These are phyloP conservation scores for Ataeniobius toweri DNA, from an alignment of 2,797 vertebrate species.

Conservation along the genomic window DNA sequence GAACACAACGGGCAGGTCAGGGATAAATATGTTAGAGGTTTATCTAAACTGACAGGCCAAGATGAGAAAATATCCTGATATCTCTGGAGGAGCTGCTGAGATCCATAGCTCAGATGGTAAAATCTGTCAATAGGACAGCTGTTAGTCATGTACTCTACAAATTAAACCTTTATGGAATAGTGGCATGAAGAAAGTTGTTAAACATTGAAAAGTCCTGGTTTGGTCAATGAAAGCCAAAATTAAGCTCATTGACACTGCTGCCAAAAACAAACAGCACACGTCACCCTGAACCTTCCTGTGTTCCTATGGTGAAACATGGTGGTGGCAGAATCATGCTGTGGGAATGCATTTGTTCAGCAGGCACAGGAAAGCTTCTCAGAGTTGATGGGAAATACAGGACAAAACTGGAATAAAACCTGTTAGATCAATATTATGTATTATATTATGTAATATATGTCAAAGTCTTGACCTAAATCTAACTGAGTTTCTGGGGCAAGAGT, in stretches of 20 bases:
- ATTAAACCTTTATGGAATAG: background rate
- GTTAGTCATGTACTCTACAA: background rate
- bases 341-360: background rate
- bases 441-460: background rate
- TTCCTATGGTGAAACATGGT: too few species aligned
- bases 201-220: background rate
- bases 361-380: background rate
- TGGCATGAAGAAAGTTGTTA: background rate
- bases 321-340: background rate
- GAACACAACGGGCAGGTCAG: background rate
- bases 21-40: background rate
- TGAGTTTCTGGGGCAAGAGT: background rate
- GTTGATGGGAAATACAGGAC: background rate
- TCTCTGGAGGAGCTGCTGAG: background rate
- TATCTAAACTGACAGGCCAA: background rate
- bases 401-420: background rate
- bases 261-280: too few species aligned
- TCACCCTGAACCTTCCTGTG: too few species aligned
- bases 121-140: background rate
- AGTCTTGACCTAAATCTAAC: background rate
- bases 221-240: background rate
- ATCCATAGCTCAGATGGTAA: background rate
- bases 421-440: background rate
- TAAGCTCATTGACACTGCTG: background rate
- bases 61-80: background rate